Percentiles rank a stretch among this genome's conserved stretches.
These are phyloP conservation scores for Xanthia togata DNA, from an alignment of 2,888 invertebrate genomes.

Conservation along the genomic window DNA sequence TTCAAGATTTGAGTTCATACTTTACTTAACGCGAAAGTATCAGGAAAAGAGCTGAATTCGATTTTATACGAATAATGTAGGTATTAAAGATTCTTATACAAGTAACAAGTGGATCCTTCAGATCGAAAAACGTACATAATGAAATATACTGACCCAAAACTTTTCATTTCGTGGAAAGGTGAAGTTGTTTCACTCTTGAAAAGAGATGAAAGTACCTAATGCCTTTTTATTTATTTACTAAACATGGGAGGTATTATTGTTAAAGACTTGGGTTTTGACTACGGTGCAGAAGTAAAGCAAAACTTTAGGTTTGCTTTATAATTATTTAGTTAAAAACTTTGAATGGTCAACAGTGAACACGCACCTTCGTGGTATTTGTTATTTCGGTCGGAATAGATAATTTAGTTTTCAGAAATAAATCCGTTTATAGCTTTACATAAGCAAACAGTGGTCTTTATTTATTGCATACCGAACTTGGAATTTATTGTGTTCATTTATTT, in stretches of 20 bases:
- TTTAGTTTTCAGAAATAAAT: slow-evolving; percentile 46
- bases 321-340: slow-evolving; percentile 21
- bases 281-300: neutral
- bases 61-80: slow-evolving; percentile 36
- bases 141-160: slow-evolving; percentile 37
- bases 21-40: slow-evolving; percentile 6
- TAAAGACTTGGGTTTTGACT: neutral
- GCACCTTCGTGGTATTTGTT: slow-evolving; percentile 21
- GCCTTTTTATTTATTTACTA: slow-evolving; percentile 15
- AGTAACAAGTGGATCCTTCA: slow-evolving; percentile 17
- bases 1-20: slow-evolving; percentile 12
- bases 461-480: slow-evolving; percentile 51
- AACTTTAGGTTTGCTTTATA: neutral
- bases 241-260: neutral
- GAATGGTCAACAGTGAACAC: neutral
- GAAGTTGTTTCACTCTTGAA: slow-evolving; percentile 10
- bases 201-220: neutral
- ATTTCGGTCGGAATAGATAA: slow-evolving; percentile 31
- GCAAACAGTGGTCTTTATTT: slow-evolving; percentile 49
- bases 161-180: slow-evolving; percentile 18
- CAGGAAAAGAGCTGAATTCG: slow-evolving; percentile 13
- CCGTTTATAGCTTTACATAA: slow-evolving; percentile 41
- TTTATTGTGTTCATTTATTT: slow-evolving; percentile 61
- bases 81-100: slow-evolving; percentile 18
- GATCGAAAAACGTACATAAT: slow-evolving; percentile 7